Conservation (phyloP, 2,797 vertebrate genomes). For the Neomorphus geoffroyi region DNA sequence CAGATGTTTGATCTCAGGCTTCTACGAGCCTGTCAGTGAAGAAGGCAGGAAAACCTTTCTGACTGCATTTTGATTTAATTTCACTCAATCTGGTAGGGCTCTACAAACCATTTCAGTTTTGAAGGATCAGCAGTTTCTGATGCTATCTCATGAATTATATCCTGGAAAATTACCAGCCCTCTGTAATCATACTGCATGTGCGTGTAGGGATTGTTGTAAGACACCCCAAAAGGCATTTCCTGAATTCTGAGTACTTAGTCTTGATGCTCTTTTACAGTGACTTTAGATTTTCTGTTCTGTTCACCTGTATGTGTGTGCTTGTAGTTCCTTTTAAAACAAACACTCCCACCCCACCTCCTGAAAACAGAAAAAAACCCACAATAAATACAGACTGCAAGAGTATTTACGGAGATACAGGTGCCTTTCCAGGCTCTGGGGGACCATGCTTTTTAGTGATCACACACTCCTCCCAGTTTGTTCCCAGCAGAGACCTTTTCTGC, state of each 20-base stretch:
- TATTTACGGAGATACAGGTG: neutral
- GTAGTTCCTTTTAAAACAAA: neutral
- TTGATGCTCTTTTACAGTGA: neutral
- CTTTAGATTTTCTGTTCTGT: neutral
- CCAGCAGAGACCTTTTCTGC: neutral
- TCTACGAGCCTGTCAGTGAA: accelerated
- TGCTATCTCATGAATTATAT: neutral
- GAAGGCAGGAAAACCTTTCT: neutral
- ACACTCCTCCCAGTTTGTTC: neutral
- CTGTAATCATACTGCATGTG: neutral
- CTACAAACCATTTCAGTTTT: neutral
- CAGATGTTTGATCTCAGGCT: neutral
- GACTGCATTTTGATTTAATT: neutral
- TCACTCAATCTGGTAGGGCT: neutral
- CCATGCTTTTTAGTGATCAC: neutral
- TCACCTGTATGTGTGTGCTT: neutral
- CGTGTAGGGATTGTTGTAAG: neutral
- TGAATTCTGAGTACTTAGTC: neutral
- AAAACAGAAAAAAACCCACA: neutral
- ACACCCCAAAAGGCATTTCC: neutral
- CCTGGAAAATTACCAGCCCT: neutral
- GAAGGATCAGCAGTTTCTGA: neutral
- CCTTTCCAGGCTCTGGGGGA: neutral
- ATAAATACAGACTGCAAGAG: neutral
- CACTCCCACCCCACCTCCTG: no score